These are phyloP conservation scores for Urocynchramus pylzowi DNA, from an alignment of 2,113 vertebrate species.

Conservation along the genomic window DNA sequence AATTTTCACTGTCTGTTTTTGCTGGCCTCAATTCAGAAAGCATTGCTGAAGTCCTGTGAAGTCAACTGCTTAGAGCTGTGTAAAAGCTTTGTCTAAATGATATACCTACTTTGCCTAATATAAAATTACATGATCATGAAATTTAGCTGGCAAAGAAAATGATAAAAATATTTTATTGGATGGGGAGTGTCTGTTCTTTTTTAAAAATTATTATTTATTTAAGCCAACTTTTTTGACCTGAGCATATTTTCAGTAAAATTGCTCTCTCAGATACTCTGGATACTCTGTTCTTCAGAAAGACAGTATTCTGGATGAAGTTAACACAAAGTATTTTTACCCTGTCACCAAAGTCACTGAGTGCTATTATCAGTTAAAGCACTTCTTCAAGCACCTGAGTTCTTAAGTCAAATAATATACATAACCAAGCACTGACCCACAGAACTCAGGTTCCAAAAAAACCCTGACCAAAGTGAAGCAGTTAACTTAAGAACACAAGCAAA, in stretches of 20 bases:
- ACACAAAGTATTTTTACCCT: background rate
- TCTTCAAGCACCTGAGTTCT: background rate
- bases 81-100: background rate
- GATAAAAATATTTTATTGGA: background rate
- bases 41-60: slow-evolving; percentile 17
- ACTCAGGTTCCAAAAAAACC: background rate
- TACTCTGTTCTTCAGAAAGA: background rate
- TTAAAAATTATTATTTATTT: background rate
- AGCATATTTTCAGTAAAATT: background rate
- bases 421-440: background rate
- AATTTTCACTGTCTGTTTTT: slow-evolving; percentile 55
- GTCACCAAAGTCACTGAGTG: background rate
- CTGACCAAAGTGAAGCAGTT: background rate
- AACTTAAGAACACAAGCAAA: background rate
- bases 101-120: background rate
- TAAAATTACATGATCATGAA: background rate
- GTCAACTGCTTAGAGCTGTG: slow-evolving; percentile 18
- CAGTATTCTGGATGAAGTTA: background rate
- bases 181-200: background rate
- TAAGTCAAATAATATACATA: background rate
- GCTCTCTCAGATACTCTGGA: background rate
- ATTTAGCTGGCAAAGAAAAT: background rate
- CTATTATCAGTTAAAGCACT: background rate
- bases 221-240: background rate
- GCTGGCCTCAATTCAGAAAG: slow-evolving; percentile 32